These are phyloP conservation scores for Hetaerina titia DNA, from an alignment of 2,888 invertebrate genomes.

Conservation along the genomic window DNA sequence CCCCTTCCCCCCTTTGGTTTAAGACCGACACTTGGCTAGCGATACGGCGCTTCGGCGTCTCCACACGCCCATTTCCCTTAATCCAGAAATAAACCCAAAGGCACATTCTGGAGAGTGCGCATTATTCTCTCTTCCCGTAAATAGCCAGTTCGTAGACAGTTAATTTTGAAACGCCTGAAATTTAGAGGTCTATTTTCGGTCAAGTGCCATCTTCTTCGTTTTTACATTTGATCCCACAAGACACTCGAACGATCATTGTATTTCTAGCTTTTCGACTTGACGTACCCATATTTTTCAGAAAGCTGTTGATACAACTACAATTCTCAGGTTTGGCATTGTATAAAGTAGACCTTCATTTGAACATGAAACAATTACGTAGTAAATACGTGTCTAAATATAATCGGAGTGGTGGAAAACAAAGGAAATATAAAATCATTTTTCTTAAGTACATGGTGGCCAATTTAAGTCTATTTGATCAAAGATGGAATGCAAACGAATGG, in stretches of 20 bases:
- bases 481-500: no score
- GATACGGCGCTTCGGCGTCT: not conserved
- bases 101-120: conserved; percentile 15
- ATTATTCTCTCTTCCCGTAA: not conserved
- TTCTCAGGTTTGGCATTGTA: no score
- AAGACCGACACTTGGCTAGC: conserved; percentile 47
- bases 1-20: not conserved
- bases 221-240: not conserved
- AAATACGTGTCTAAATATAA: no score
- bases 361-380: no score
- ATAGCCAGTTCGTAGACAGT: not conserved
- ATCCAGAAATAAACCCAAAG: conserved; percentile 55
- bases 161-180: not conserved
- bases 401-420: no score
- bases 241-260: not conserved
- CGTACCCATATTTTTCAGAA: no score
- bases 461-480: no score
- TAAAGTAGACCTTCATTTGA: no score
- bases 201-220: not conserved
- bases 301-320: no score
- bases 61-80: conserved; percentile 28
- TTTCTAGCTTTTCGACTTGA: not conserved
- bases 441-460: no score
- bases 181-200: not conserved
- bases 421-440: no score